A percentile compares a stretch with the other conserved stretches of the same genome.
These are phyloP conservation scores for Callopanchax toddi DNA, from an alignment of 2,113 vertebrate species.

Conservation along the genomic window DNA sequence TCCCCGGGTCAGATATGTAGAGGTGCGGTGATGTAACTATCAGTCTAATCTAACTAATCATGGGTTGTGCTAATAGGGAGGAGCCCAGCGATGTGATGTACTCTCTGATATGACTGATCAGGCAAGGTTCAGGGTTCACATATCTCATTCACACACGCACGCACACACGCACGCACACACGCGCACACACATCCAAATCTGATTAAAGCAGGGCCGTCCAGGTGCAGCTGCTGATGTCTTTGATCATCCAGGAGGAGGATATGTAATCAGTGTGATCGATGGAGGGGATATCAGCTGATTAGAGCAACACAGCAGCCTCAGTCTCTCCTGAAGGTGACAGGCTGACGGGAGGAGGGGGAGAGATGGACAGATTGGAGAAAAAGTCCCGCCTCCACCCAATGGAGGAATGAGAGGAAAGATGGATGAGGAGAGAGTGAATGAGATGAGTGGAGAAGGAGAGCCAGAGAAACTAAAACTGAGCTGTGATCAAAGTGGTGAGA, in stretches of 20 bases:
- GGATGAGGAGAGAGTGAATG: not conserved
- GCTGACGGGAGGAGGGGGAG: not conserved
- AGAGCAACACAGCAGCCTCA: slow-evolving; percentile 45
- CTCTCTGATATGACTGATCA: slow-evolving; percentile 51
- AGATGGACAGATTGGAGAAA: slow-evolving; percentile 30
- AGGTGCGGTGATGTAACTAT: slow-evolving; percentile 60
- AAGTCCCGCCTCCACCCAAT: not conserved
- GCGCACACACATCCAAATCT: slow-evolving; percentile 1
- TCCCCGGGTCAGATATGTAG: slow-evolving; percentile 50
- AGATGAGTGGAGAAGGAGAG: not conserved
- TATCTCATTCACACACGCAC: slow-evolving; percentile 9
- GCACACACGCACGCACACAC: slow-evolving; percentile 3
- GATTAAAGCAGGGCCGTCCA: slow-evolving; percentile 7
- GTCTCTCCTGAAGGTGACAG: slow-evolving; percentile 51
- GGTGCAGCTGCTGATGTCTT: slow-evolving; percentile 46
- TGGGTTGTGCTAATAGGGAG: slow-evolving; percentile 55
- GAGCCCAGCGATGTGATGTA: slow-evolving; percentile 47
- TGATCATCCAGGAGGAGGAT: slow-evolving; percentile 65
- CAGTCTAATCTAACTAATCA: slow-evolving; percentile 72
- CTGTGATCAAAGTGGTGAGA: slow-evolving; percentile 33
- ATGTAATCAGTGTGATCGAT: slow-evolving; percentile 70
- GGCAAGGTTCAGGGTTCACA: slow-evolving; percentile 68
- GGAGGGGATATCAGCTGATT: slow-evolving; percentile 69
- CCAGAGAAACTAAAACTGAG: slow-evolving; percentile 19
- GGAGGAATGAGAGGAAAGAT: slow-evolving; percentile 2